phyloP scores from a whole-genome alignment of 2,888 invertebrate species.

The Torymus aiolomorphi region DNA sequence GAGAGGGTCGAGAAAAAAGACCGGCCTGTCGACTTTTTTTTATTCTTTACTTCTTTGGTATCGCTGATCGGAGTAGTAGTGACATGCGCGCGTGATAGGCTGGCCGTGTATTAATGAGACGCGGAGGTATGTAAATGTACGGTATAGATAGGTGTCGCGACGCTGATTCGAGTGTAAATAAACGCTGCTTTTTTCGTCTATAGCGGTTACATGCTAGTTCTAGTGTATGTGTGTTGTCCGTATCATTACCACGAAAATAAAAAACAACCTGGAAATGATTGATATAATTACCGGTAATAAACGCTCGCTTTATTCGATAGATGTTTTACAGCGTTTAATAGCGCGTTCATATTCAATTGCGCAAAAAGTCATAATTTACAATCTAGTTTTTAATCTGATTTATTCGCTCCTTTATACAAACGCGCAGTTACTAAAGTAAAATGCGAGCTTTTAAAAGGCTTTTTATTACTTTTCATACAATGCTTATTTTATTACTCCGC shows the following conservation, averaged over 20 bases:
- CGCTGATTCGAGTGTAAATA: conserved; percentile 11
- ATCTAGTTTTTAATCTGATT: too few relatives aligned
- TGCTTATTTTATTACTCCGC: too few relatives aligned
- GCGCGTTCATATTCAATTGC: not conserved
- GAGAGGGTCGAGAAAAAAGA: too few relatives aligned
- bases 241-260: too few relatives aligned
- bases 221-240: too few relatives aligned
- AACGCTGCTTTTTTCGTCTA: not conserved
- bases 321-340: not conserved
- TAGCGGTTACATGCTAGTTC: not conserved
- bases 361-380: too few relatives aligned
- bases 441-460: too few relatives aligned
- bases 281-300: conserved; percentile 1
- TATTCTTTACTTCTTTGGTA: too few relatives aligned
- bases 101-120: conserved; percentile 12
- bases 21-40: too few relatives aligned
- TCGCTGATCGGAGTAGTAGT: not conserved
- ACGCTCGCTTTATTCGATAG: not conserved
- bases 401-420: too few relatives aligned
- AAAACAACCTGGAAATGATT: not conserved
- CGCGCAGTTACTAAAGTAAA: too few relatives aligned
- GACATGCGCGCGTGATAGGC: not conserved
- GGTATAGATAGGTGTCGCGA: not conserved
- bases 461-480: too few relatives aligned
- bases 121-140: not conserved